phyloP scores from a whole-genome alignment of 2,888 invertebrate genomes.

The Pammene aurita region DNA sequence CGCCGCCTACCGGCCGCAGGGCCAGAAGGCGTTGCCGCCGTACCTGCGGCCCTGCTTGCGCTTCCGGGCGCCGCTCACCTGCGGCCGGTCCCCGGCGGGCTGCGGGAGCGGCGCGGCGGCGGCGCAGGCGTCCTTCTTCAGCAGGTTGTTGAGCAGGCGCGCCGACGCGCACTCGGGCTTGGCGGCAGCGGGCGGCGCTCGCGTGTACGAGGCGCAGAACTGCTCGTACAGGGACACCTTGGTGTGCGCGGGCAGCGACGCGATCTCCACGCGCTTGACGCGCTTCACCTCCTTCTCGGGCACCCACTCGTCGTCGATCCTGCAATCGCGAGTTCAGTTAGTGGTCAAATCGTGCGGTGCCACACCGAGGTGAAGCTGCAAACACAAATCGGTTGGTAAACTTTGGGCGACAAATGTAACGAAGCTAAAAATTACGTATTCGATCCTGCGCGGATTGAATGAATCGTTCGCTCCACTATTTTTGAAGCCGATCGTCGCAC shows the following conservation, averaged over 20 bases:
- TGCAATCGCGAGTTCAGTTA: slow-evolving; percentile 67
- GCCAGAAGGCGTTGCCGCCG: slow-evolving; percentile 77
- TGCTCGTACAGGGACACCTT: slow-evolving; percentile 81
- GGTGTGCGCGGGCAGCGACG: slow-evolving; percentile 73
- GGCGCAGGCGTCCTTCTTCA: slow-evolving; percentile 56
- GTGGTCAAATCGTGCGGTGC: slow-evolving; percentile 49
- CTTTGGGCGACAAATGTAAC: not conserved
- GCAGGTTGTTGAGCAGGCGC: slow-evolving; percentile 67
- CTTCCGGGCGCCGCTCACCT: slow-evolving; percentile 73
- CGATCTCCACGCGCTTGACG: slow-evolving; percentile 84
- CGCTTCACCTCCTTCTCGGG: slow-evolving; percentile 87
- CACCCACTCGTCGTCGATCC: slow-evolving; percentile 94
- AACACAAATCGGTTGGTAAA: slow-evolving; percentile 59
- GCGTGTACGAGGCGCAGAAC: slow-evolving; percentile 72
- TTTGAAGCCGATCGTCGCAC: slow-evolving; percentile 2
- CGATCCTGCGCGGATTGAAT: not conserved
- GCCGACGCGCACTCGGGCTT: slow-evolving; percentile 43
- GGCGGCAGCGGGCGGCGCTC: slow-evolving; percentile 49
- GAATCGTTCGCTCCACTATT: slow-evolving; percentile 5
- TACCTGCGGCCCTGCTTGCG: slow-evolving; percentile 71
- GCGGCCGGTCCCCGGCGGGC: slow-evolving; percentile 52
- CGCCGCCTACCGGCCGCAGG: slow-evolving; percentile 71
- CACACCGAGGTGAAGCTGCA: slow-evolving; percentile 74
- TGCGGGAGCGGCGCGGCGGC: slow-evolving; percentile 54
- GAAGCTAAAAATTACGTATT: slow-evolving; percentile 7